phyloP scores from a whole-genome alignment of 1,140 invertebrate genomes.

The Drosophila mojavensis region DNA sequence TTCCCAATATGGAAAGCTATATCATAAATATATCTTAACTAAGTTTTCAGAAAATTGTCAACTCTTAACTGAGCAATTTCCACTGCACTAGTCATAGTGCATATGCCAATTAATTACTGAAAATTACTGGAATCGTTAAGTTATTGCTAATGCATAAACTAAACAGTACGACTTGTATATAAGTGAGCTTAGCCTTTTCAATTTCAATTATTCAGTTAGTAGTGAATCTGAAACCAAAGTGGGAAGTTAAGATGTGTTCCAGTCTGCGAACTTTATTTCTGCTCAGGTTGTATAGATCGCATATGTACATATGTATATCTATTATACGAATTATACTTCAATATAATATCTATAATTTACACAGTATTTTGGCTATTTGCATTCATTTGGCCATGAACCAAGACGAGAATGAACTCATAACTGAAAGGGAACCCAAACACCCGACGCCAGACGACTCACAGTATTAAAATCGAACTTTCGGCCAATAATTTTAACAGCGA shows the following conservation, averaged over 20 bases:
- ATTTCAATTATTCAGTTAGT: conserved; percentile 1
- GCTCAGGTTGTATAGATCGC: conserved; percentile 32
- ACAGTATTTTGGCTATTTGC: conserved; percentile 38
- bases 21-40: too few relatives aligned
- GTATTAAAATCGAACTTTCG: conserved; percentile 24
- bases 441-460: conserved; percentile 50
- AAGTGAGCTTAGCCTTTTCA: too few relatives aligned
- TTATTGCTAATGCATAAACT: conserved; percentile 7
- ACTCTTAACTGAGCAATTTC: not conserved
- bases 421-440: conserved; percentile 52
- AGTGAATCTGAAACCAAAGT: not conserved
- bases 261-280: conserved; percentile 30
- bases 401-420: conserved; percentile 61
- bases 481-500: not conserved
- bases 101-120: too few relatives aligned
- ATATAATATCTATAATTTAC: conserved; percentile 1
- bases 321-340: not conserved
- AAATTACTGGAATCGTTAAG: not conserved
- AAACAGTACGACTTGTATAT: not conserved
- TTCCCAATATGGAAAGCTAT: too few relatives aligned
- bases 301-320: not conserved
- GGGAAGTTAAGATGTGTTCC: conserved; percentile 42
- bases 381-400: conserved; percentile 34
- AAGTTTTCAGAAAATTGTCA: not conserved
- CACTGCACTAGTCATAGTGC: not conserved